Base-by-base conservation (phyloP, 2,113 vertebrate genomes). In the Menidia beryllina region DNA sequence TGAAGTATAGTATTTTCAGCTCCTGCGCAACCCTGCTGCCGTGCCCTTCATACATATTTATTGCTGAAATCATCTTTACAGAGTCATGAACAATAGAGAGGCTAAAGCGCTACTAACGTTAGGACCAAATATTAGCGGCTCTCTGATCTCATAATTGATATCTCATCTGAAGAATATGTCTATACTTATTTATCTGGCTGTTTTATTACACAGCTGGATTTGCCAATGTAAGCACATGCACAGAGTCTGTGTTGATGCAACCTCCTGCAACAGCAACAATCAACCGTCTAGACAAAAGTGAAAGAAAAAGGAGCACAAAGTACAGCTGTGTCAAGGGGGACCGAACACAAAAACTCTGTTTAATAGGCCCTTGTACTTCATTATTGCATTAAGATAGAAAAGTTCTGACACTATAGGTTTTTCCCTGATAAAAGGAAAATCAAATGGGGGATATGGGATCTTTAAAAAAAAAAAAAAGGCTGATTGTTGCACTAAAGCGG, bases 171-270 rank as follows among this genome's bases (percentile, higher is more conserved):
- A 20, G 69, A 34, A 15, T 21, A 69, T 49, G 20, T 30, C 20
- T 17, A 21, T 59, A 38, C 20, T 26, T 45, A n/a, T 65, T 21
- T 10, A 36, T 36, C 45, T 21, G 51, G 15, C 50, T 52, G 36
- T 15, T 25, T n/a, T 26, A 75, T 59, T 53, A 41, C 19, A 58
- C 10, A 48, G 47, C 7, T 50, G 34, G 5, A 38, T 21, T 45
- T 3, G 7, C 3, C 25, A 7, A 27, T 30, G 30, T 60, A 39
- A 66, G 54, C 60, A 61, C n/a, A 50, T 53, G 51, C 24, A 61
- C 49, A 63, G 36, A 72, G 13, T 25, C 27, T 65, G 27, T 3
- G 54, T 72, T 86, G 84, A 90, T 79, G 88, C 84, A 90, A 88
- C 30, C 76, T 34, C 56, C 36, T 72, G 86, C 69, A 88, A 88